phyloP scores from a whole-genome alignment of 2,113 vertebrate genomes.

The Zosterops borbonicus region DNA sequence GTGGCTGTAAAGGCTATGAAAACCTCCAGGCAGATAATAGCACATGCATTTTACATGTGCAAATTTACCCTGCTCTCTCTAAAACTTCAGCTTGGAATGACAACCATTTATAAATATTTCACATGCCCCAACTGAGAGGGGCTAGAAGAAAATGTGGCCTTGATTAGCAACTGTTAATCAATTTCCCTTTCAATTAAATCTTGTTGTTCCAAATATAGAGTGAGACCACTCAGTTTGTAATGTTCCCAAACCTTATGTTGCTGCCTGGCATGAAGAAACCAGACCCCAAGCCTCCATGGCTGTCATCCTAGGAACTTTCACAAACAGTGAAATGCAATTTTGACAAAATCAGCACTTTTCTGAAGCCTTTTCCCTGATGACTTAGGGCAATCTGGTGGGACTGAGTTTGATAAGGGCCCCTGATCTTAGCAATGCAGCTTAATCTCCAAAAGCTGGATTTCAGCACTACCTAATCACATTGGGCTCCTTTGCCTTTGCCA shows the following conservation, averaged over 20 bases:
- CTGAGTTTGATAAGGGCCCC: background rate
- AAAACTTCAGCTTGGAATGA: slow-evolving; percentile 6
- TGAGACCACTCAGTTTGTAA: background rate
- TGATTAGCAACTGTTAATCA: slow-evolving; percentile 34
- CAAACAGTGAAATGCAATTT: background rate
- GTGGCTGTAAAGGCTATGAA: background rate
- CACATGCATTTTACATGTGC: background rate
- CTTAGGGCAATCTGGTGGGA: background rate
- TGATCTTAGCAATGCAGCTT: background rate
- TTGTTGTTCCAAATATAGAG: background rate
- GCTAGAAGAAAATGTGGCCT: slow-evolving; percentile 24
- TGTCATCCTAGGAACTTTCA: background rate
- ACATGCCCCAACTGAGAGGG: background rate
- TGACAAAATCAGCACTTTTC: slow-evolving; percentile 17
- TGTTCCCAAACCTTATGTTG: background rate
- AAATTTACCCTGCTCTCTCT: background rate
- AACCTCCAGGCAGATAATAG: background rate
- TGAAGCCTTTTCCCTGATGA: background rate
- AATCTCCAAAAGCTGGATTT: slow-evolving; percentile 38
- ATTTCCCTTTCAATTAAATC: slow-evolving; percentile 26
- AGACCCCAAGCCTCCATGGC: background rate
- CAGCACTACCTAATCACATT: slow-evolving; percentile 6
- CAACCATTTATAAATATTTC: background rate
- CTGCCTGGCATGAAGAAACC: background rate
- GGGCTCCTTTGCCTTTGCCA: background rate